Conservation (phyloP, 2,113 vertebrate genomes). For the Pluvianellus socialis region DNA sequence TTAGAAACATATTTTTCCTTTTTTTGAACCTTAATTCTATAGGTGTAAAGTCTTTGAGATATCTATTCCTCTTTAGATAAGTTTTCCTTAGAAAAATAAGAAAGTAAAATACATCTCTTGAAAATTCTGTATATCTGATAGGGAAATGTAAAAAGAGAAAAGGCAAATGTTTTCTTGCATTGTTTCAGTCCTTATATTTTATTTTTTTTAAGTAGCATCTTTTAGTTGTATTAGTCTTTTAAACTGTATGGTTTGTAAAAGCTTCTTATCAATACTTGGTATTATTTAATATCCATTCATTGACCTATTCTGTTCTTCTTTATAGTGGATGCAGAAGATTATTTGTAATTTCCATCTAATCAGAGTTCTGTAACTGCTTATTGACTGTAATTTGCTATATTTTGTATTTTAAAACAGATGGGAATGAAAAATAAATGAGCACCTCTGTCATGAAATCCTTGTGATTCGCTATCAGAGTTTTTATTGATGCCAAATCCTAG, state of each 20-base stretch:
- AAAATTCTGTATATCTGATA: not conserved
- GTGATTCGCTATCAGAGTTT: not conserved
- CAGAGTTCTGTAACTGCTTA: slow-evolving; percentile 17
- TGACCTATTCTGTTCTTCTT: slow-evolving; percentile 10
- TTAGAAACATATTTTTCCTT: not conserved
- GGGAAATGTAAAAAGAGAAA: not conserved
- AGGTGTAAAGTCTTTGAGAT: not conserved
- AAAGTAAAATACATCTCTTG: not conserved
- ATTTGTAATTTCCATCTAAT: slow-evolving; percentile 29
- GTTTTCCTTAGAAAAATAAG: not conserved
- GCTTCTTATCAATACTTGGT: not conserved
- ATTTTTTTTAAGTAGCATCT: not conserved
- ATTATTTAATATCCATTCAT: not conserved
- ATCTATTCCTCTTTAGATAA: not conserved
- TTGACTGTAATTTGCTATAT: slow-evolving; percentile 28
- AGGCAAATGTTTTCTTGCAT: not conserved
- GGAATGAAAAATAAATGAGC: not conserved
- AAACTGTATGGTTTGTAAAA: not conserved
- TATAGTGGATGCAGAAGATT: slow-evolving; percentile 21
- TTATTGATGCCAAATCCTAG: not conserved
- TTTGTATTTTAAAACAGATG: slow-evolving; percentile 27
- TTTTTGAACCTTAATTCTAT: not conserved
- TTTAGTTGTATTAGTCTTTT: not conserved
- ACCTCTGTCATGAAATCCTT: not conserved
- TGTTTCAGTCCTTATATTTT: not conserved